A percentile compares a stretch with the other conserved stretches of the same genome.
Evolutionary conservation across 2,888 invertebrate genomes (phyloP).

Genomic region (Noctua pronuba): DNA sequence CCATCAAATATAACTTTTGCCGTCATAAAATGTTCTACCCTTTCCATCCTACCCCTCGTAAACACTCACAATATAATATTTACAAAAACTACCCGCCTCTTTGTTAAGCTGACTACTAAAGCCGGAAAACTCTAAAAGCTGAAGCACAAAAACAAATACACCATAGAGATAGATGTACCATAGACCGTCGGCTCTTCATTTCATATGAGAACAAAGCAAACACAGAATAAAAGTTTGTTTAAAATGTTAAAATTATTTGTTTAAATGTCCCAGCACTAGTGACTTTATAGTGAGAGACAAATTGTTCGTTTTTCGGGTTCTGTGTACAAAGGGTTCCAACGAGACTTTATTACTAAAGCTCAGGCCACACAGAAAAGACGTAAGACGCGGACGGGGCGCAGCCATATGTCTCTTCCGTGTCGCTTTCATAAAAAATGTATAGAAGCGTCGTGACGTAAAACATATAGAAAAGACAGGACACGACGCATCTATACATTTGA

Average conservation of each 20-base stretch:
- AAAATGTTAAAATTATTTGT: constrained; percentile 30
- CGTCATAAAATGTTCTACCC: constrained; percentile 35
- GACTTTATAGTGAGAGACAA: neutral
- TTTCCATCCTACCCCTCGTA: constrained; percentile 27
- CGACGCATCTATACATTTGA: too few species aligned
- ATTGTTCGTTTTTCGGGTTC: neutral
- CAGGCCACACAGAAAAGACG: too few species aligned
- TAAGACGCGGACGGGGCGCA: too few species aligned
- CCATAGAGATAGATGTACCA: neutral
- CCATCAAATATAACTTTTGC: constrained; percentile 26
- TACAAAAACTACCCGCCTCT: constrained; percentile 39
- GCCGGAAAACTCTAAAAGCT: constrained; percentile 23
- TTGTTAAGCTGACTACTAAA: constrained; percentile 24
- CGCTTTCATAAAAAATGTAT: too few species aligned
- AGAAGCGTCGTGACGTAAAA: too few species aligned
- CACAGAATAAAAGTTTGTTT: neutral
- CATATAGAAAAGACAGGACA: too few species aligned
- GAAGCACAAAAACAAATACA: constrained; percentile 21
- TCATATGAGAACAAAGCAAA: constrained; percentile 16
- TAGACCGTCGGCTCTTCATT: constrained; percentile 12
- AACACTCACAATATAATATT: constrained; percentile 37
- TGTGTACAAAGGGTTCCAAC: neutral
- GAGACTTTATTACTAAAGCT: neutral
- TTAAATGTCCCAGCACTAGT: neutral
- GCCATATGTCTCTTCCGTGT: too few species aligned